Evolutionary conservation across 1,140 invertebrate species (phyloP).

Genomic region (Plectrocnemia conspersa): DNA sequence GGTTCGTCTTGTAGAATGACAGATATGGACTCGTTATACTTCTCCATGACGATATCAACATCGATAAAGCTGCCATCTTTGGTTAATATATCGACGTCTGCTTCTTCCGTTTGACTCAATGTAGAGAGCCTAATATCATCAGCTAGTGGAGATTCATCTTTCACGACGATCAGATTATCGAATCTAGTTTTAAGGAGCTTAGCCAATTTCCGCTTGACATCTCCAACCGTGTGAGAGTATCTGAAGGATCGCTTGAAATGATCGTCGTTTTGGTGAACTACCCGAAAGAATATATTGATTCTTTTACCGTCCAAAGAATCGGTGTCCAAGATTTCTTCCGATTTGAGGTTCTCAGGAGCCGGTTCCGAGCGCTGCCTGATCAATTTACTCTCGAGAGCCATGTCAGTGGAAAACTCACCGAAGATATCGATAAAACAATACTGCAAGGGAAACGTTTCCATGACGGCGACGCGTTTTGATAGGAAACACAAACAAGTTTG

Average conservation of each 20-base stretch:
- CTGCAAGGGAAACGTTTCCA: neutral
- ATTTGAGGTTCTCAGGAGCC: conserved; percentile 17
- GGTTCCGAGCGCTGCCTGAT: conserved; percentile 28
- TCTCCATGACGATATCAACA: conserved; percentile 20
- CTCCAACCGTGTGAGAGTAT: conserved; percentile 10
- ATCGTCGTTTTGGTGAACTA: conserved; percentile 28
- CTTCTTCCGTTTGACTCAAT: conserved; percentile 6
- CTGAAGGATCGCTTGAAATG: conserved; percentile 27
- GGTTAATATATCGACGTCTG: conserved; percentile 16
- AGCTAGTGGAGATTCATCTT: conserved; percentile 12
- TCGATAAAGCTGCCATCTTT: conserved; percentile 27
- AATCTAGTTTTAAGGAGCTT: conserved; percentile 20
- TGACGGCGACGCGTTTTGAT: neutral
- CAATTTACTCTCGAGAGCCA: conserved; percentile 23
- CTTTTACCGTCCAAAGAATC: conserved; percentile 31
- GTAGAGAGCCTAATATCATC: conserved; percentile 13
- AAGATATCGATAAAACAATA: conserved; percentile 11
- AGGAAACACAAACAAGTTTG: neutral
- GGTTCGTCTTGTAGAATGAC: conserved; percentile 23
- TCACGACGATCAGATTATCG: conserved; percentile 23
- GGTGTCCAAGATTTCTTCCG: neutral
- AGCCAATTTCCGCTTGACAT: conserved; percentile 28
- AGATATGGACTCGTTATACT: conserved; percentile 24
- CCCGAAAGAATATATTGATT: conserved; percentile 21
- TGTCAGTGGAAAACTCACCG: no score